Evolutionary conservation across 2,113 vertebrate genomes (phyloP), one percentile per base, ranked within the genome.

Genomic region (Herpailurus yagouaroundi): DNA sequence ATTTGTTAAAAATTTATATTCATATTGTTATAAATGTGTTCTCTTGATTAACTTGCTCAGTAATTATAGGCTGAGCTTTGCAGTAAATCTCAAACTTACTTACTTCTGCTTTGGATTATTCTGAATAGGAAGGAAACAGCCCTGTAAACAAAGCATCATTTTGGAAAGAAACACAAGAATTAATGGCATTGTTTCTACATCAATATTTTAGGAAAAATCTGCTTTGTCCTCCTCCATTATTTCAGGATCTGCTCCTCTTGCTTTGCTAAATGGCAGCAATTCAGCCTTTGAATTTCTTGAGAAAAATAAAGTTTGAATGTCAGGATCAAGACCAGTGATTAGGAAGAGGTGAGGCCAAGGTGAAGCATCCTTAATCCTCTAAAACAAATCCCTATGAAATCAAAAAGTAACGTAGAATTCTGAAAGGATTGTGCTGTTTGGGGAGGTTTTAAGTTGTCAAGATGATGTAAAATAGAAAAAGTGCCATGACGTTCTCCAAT

Each of bases 371-470:
- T 91, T 87, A 92, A 92, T 93, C 69, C 74, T 88, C 36, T 89
- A 66, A 89, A 96, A 84, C 31, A 95, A 89, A 95, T 89, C 50
- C 64, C 41, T 81, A 29, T 94, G 50, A 91, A 92, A 94, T 86
- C 14, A 95, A 85, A 83, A 86, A 41, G 63, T 50, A 89, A 74
- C 8, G 4, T 6, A 91, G 68, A 86, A 93, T 91, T 95, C 15
- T 57, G 14, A 64, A 92, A 76, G 19, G 60, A 88, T 52, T 73
- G 76, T 85, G 52, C 8, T 89, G 33, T 94, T 96, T 57, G 89
- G 21, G 31, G n/a, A 91, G 7, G 23, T 33, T 94, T 94, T 81
- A 94, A 96, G 45, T 94, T 96, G 91, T 87, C 77, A 92, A 87
- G 27, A 79, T 69, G 85, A 88, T 81, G 25, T 55, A 66, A 94